Evolutionary conservation across 2,888 invertebrate species (phyloP), one percentile per base, ranked within the genome.

Genomic region (Amblyteles armatorius): DNA sequence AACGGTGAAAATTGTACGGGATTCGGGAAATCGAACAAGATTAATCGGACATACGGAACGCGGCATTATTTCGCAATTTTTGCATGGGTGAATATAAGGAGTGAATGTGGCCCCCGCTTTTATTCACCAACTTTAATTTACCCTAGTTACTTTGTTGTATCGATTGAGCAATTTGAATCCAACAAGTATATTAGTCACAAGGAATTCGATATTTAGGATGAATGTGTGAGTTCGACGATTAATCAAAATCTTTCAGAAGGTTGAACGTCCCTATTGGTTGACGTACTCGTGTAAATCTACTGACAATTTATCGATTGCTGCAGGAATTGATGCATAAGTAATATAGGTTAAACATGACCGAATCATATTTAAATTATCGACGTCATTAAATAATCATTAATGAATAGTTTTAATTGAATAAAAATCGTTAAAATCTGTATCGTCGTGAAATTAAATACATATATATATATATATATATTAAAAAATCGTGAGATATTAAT

Each of bases 401-500:
- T 63, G 16, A 63, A 16, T 6, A 1, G 9, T 33, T 26, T 26
- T 9, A 26, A 22, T 55, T 11, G 11, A 22, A 22, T 11, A 3
- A 19, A 19, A 60, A 69, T 72, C 26, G 4, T 26, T 72, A 1
- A 36, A 26, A 19, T 9, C 26, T 16, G 22, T 60, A 63, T 52
- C 50, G 22, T 57, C 73, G 73, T 72, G 67, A 81, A 72, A 63
- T 73, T 55, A 63, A 57, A 73, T 50, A 60, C 4, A 63, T 65
- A 73, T 50, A 60, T 55, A 63, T 67, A 73, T 50, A 60, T 16
- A 48, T 2, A 40, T 11, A 40, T 11, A 11, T 40, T 48, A 48
- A 16, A 48, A 80, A 72, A 67, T 40, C 36, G 78, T 40, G 52
- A 60, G 69, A 83, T 89, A 90, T 90, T 92, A 91, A 92, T 92